These are phyloP conservation scores for Callipepla squamata DNA, from an alignment of 2,113 vertebrate species.

Conservation along the genomic window DNA sequence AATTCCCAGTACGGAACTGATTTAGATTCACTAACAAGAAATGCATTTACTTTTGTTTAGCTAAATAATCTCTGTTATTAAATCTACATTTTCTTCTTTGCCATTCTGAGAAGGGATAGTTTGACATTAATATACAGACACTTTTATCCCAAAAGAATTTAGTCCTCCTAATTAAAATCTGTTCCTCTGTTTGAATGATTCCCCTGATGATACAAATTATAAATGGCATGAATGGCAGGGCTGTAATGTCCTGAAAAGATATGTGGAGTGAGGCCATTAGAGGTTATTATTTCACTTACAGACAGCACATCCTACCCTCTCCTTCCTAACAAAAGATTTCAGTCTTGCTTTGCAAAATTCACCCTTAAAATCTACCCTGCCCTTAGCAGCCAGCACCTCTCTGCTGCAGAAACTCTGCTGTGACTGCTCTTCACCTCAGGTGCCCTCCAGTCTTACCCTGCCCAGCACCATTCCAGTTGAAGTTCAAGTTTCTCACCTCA, in stretches of 20 bases:
- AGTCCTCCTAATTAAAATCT: constrained; percentile 41
- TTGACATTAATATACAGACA: background rate
- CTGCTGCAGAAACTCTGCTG: background rate
- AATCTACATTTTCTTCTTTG: background rate
- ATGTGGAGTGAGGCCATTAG: background rate
- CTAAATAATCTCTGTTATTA: constrained; percentile 10
- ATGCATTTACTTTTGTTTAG: background rate
- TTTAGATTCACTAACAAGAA: background rate
- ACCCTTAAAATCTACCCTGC: background rate
- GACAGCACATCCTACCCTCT: background rate
- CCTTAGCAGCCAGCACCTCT: background rate
- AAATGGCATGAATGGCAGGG: background rate
- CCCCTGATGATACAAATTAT: background rate
- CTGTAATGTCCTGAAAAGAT: background rate
- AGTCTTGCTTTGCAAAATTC: fast-evolving
- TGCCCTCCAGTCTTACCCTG: background rate
- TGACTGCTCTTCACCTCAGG: fast-evolving
- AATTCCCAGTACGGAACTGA: background rate
- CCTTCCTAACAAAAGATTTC: background rate
- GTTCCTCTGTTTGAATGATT: background rate
- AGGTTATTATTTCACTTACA: background rate
- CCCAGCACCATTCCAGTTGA: background rate
- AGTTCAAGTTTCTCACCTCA: background rate
- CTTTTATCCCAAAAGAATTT: background rate
- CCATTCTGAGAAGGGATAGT: background rate